A percentile compares a stretch with the other conserved stretches of the same genome.
These are phyloP conservation scores for Calyptommatus sinebrachiatus DNA, from an alignment of 2,113 vertebrate species.

Conservation along the genomic window DNA sequence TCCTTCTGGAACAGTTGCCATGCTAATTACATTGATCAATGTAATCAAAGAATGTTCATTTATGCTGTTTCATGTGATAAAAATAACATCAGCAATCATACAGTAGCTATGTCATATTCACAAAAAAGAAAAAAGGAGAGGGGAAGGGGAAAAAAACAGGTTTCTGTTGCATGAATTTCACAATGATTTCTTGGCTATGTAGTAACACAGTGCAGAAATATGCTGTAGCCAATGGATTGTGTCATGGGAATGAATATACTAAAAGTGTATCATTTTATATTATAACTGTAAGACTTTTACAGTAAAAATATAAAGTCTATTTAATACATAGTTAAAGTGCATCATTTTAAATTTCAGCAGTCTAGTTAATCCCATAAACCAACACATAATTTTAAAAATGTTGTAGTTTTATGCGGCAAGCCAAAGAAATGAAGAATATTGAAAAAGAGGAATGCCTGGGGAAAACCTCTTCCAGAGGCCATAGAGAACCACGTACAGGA, in stretches of 20 bases:
- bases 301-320: conserved; percentile 29
- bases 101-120: conserved; percentile 14
- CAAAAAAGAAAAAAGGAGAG: conserved; percentile 21
- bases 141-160: background rate
- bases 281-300: conserved; percentile 53
- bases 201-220: conserved; percentile 31
- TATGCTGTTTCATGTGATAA: conserved; percentile 23
- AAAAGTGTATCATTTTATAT: background rate
- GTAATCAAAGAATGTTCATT: background rate
- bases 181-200: conserved; percentile 8
- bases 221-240: background rate
- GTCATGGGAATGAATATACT: conserved; percentile 40
- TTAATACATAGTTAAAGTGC: conserved; percentile 39
- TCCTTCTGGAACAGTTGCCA: background rate
- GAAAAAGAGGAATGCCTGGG: background rate
- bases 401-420: conserved; percentile 29
- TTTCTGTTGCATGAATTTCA: conserved; percentile 45
- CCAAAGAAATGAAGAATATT: conserved; percentile 11
- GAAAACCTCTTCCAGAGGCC: background rate
- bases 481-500: background rate
- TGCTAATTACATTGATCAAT: background rate
- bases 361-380: conserved; percentile 53
- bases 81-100: conserved; percentile 36
- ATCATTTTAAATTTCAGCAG: conserved; percentile 60
- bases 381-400: conserved; percentile 50